Base-by-base conservation (phyloP, 2,797 vertebrate genomes). In the Muscicapa comitata region DNA sequence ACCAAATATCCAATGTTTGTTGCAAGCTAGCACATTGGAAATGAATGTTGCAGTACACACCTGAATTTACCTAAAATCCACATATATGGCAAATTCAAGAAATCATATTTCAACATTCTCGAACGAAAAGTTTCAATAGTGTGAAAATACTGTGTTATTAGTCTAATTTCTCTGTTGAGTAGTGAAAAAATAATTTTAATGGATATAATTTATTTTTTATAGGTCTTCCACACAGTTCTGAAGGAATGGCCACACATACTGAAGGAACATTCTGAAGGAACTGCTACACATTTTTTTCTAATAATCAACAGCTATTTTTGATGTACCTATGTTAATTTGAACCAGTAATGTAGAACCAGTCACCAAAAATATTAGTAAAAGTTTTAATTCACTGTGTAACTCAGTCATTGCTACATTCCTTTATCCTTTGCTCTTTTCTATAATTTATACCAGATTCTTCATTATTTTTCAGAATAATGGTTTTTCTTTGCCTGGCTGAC, bases 381-480 rank as follows among this genome's bases (percentile, higher is more conserved):
- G 83, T 80, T 90, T 91, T 59, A 93, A 71, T 58, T 80, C 2
- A 2, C 66, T 84, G n/a, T 58, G 40, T 71, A 93, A 83, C 50
- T 78, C 82, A 84, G 62, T 43, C 79, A 55, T 40, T 66, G 21
- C 14, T 65, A 73, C 54, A 84, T 58, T 90, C 59, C 23, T 84
- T 78, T 82, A 66, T 55, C 19, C 25, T 94, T 78, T 92, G 73
- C 37, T 90, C 37, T 94, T 73, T 90, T 84, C 59, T 50, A 2
- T 82, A 92, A 95, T 94, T 95, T 92, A 42, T 76, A 94, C 59
- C 80, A 93, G 88, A 95, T 59, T 92, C 61, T 81, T 95, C 37
- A 63, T 84, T 88, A 72, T 45, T 90, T 87, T 88, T 90, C 81
- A 84, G 70, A 90, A 94, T 75, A 94, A 88, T 59, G 51, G 7